These are phyloP conservation scores for Kryptolebias ocellatus DNA, from an alignment of 2,797 vertebrate genomes.

Conservation along the genomic window DNA sequence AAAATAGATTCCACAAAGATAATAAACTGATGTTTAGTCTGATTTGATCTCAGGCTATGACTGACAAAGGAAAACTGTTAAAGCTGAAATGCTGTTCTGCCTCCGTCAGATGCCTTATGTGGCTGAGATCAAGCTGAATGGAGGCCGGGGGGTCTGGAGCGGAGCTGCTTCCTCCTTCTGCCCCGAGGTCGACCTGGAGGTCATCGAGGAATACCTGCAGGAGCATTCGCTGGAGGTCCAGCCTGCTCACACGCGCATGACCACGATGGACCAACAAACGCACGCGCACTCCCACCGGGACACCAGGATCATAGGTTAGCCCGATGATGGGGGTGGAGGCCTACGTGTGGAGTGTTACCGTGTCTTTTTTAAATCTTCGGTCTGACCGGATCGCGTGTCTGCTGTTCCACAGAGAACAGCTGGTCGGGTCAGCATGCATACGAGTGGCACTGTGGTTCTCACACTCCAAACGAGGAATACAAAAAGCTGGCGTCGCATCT, in stretches of 20 bases:
- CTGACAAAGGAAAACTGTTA: not conserved
- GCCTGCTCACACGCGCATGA: constrained; percentile 42
- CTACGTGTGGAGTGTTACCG: not conserved
- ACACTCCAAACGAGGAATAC: constrained; percentile 59
- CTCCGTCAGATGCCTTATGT: constrained; percentile 73
- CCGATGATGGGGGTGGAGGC: not conserved
- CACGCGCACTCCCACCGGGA: constrained; percentile 51
- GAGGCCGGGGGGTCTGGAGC: constrained; percentile 54
- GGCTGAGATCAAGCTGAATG: constrained; percentile 63
- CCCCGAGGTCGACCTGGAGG: constrained; percentile 82
- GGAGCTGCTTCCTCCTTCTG: constrained; percentile 52
- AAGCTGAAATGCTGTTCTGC: constrained; percentile 16
- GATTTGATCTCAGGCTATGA: constrained; percentile 23
- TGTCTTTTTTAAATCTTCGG: not conserved
- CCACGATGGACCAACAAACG: constrained; percentile 38
- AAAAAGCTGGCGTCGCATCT: constrained; percentile 52
- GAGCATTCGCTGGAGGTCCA: constrained; percentile 81
- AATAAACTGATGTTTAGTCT: constrained; percentile 9
- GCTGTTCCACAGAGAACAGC: constrained; percentile 71
- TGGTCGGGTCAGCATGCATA: constrained; percentile 79
- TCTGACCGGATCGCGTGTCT: constrained; percentile 15
- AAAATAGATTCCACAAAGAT: constrained; percentile 7
- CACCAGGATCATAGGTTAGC: constrained; percentile 71
- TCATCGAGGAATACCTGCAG: constrained; percentile 85
- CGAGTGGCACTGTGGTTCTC: constrained; percentile 73